These are phyloP conservation scores for Mus minutoides DNA, from an alignment of 2,797 vertebrate species.

Conservation along the genomic window DNA sequence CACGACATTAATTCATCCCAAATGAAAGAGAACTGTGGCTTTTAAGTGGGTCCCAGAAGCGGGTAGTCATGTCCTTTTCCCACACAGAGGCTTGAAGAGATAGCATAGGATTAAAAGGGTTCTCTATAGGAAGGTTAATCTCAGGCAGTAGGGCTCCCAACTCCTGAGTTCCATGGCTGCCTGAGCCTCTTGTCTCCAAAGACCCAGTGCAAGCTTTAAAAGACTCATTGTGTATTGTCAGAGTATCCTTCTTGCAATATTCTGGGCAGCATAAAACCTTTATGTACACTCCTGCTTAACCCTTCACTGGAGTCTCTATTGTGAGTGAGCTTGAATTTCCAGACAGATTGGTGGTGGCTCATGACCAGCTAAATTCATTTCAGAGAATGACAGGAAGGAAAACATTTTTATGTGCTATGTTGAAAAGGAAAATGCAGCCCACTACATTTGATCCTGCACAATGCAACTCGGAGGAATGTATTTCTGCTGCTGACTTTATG, in stretches of 20 bases:
- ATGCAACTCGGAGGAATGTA: neutral
- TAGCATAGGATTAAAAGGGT: neutral
- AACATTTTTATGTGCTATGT: neutral
- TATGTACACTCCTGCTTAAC: neutral
- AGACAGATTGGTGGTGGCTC: neutral
- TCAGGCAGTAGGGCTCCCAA: neutral
- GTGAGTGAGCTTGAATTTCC: conserved; percentile 22
- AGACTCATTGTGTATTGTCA: neutral
- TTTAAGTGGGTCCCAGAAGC: neutral
- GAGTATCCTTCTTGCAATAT: neutral
- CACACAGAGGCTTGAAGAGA: neutral
- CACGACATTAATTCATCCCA: neutral
- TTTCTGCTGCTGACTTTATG: conserved; percentile 23
- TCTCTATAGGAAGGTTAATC: neutral
- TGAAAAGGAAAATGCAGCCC: neutral
- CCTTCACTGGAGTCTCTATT: neutral
- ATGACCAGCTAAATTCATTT: conserved; percentile 29
- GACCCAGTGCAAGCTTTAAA: neutral
- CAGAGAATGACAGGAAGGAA: conserved; percentile 25
- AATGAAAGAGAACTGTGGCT: neutral
- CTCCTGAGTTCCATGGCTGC: neutral
- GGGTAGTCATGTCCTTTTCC: neutral
- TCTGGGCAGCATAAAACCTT: neutral
- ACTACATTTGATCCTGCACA: neutral
- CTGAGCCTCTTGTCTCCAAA: neutral